Evolutionary conservation across 2,888 invertebrate genomes (phyloP), one percentile per base, ranked within the genome.

Genomic region (Drosophila meridionalis): DNA sequence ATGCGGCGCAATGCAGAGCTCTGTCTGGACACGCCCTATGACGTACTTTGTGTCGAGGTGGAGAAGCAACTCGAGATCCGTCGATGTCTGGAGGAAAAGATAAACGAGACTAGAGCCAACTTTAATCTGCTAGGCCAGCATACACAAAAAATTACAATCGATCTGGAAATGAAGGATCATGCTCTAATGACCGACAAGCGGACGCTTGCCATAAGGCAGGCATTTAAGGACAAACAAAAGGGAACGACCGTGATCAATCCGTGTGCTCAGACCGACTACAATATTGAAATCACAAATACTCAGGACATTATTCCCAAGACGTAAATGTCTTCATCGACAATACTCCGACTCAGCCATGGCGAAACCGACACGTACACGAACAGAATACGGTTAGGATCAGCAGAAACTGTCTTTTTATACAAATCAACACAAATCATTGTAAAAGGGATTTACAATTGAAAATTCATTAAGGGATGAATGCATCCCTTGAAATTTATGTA

Each of bases 1-100:
- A 96, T 96, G 92, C 94, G 98, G 28, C 95, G 96, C 3, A 96
- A 96, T 8, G 95, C 95, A 61, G 98, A 98, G 91, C 92, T 96
- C 58, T 96, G 96, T 1, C 92, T 95, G 14, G 97, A 97, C 83
- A 96, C 96, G 81, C 95, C 95, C 0, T 96, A 97, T 82, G 91
- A 95, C 0, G 96, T 96, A 0, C 93, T 97, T 65, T 95, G 95
- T 83, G 95, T 95, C 53, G 97, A 97, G 93, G 96, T 96, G 0
- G 91, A 95, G 48, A 95, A 95, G 85, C 91, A 97, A 64, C 94
- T 95, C 61, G 95, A 95, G 73, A 96, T 96, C 0, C 94, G 95
- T 50, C 94, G 95, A 52, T 95, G 95, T 72, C 92, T 97, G 61
- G 94, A 93, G 42, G 94, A 95, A 47, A 96, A 96, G 91, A 94